Percentiles rank a stretch among this genome's conserved stretches.
These are phyloP conservation scores for Anguilla megastoma DNA, from an alignment of 2,797 vertebrate species.

Conservation along the genomic window DNA sequence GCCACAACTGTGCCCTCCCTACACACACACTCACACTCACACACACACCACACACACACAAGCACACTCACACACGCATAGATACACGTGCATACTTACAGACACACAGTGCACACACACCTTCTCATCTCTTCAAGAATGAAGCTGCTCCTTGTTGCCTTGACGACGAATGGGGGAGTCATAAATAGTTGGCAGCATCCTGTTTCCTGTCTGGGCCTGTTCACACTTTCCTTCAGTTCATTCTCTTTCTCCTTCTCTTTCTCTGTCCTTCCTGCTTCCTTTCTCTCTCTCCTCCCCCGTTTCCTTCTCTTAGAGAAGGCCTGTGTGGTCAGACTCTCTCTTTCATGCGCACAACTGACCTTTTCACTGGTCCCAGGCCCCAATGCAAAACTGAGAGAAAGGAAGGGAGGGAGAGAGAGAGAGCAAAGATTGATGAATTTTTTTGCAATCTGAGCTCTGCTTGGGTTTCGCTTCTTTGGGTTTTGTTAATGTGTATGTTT, in stretches of 20 bases:
- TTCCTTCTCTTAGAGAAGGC: constrained; percentile 14
- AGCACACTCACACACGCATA: constrained; percentile 35
- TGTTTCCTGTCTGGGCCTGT: constrained; percentile 47
- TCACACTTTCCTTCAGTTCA: constrained; percentile 26
- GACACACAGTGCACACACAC: background rate
- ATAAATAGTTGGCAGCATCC: constrained; percentile 45
- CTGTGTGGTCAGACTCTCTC: background rate
- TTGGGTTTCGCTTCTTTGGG: constrained; percentile 13
- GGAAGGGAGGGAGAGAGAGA: constrained; percentile 42
- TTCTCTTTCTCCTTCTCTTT: background rate
- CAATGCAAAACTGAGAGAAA: constrained; percentile 8
- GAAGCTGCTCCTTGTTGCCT: constrained; percentile 33
- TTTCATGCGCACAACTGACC: background rate
- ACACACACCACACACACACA: constrained; percentile 33
- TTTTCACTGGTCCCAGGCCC: background rate
- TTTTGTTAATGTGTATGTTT: constrained; percentile 43
- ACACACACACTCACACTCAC: constrained; percentile 34
- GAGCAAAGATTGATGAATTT: constrained; percentile 37
- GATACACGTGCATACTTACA: too few species aligned
- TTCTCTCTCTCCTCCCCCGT: background rate
- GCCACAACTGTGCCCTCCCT: background rate
- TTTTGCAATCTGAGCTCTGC: background rate
- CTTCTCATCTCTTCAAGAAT: constrained; percentile 36
- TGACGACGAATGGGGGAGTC: constrained; percentile 39
- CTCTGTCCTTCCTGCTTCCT: background rate